Evolutionary conservation across 1,140 invertebrate species (phyloP).

Genomic region (Macrobrachium rosenbergii): DNA sequence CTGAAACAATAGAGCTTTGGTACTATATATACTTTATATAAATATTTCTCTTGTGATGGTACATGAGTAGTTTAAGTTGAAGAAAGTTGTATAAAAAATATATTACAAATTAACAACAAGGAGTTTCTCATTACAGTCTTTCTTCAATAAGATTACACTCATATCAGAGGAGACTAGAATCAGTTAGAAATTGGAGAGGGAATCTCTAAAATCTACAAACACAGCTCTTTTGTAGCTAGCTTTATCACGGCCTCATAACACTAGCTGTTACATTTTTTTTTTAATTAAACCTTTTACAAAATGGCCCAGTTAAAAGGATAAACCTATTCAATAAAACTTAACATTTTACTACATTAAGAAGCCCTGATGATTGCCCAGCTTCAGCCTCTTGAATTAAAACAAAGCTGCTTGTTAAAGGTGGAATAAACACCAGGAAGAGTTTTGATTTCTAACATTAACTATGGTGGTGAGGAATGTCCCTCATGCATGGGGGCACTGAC

Average conservation of each 20-base stretch:
- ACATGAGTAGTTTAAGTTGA: neutral
- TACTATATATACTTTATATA: constrained; percentile 33
- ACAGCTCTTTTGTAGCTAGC: constrained; percentile 10
- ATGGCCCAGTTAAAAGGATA: neutral
- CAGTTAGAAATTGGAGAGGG: neutral
- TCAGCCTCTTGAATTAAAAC: constrained; percentile 30
- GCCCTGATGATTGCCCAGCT: constrained; percentile 24
- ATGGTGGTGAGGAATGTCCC: too few species aligned
- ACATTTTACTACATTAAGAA: neutral
- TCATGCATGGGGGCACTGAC: too few species aligned
- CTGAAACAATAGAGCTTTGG: constrained; percentile 51
- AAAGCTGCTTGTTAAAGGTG: neutral
- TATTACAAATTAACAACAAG: constrained; percentile 34
- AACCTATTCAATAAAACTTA: neutral
- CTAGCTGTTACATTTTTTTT: neutral
- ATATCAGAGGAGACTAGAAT: constrained; percentile 19
- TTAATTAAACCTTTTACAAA: neutral
- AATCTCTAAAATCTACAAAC: constrained; percentile 7
- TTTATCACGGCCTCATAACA: neutral
- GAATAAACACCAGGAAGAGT: neutral
- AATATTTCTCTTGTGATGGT: constrained; percentile 31
- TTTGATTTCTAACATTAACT: neutral
- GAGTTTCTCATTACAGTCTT: constrained; percentile 19
- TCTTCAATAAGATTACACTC: constrained; percentile 24
- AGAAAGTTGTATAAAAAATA: constrained; percentile 25